Evolutionary conservation across 2,797 vertebrate genomes (phyloP).

Genomic region (Propithecus perrieri): DNA sequence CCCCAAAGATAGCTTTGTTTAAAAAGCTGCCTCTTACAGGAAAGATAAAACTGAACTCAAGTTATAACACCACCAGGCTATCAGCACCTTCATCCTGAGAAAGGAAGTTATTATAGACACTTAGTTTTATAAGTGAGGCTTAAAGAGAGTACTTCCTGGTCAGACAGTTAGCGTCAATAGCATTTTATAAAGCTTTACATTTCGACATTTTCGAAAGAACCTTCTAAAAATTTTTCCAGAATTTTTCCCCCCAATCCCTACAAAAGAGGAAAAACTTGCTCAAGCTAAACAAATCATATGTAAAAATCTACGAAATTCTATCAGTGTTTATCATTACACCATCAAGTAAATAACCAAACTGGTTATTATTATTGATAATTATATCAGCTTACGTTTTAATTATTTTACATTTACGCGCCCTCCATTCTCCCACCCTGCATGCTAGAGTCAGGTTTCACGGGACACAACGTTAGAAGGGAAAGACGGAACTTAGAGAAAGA

Average conservation of each 20-base stretch:
- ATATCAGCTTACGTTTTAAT: background rate
- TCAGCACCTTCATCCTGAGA: constrained; percentile 64
- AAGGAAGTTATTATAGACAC: constrained; percentile 76
- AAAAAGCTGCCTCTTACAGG: constrained; percentile 32
- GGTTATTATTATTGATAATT: background rate
- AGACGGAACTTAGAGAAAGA: background rate
- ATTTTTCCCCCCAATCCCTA: background rate
- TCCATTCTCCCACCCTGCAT: background rate
- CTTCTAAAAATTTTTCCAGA: constrained; percentile 2
- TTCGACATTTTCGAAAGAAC: constrained; percentile 49
- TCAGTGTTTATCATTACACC: background rate
- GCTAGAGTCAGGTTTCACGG: background rate
- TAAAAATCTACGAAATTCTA: background rate
- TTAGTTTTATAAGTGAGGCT: constrained; percentile 64
- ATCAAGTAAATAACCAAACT: background rate
- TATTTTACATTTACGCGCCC: background rate
- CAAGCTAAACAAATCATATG: background rate
- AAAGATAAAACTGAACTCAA: constrained; percentile 47
- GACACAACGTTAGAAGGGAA: background rate
- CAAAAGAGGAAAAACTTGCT: constrained; percentile 42
- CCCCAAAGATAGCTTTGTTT: constrained; percentile 32
- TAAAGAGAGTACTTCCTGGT: constrained; percentile 77
- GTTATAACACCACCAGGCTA: constrained; percentile 6
- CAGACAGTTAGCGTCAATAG: constrained; percentile 49
- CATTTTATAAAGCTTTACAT: constrained; percentile 55